These are phyloP conservation scores for Cladorhizidae sp. DNA, from an alignment of 37 sponge, comb jelly and placozoan genomes.

Conservation along the genomic window DNA sequence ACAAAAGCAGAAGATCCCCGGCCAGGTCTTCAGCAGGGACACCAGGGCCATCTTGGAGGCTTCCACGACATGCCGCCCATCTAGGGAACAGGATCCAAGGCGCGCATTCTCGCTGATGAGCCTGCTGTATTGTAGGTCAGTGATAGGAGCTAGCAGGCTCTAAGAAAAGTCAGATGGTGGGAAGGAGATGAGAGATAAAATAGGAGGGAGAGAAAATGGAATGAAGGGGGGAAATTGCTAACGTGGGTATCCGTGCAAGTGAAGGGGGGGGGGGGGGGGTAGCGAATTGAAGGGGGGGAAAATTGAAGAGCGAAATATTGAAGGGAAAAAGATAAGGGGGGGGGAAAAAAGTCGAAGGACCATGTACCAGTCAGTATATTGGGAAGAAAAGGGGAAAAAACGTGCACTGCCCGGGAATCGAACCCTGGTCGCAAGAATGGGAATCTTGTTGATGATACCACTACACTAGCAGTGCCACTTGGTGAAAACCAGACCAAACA, in stretches of 20 bases:
- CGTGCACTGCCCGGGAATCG: too few relatives aligned
- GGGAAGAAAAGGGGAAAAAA: too few relatives aligned
- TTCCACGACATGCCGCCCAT: slow-evolving; percentile 44
- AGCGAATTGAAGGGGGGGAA: too few relatives aligned
- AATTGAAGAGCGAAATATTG: too few relatives aligned
- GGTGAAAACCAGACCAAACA: background rate
- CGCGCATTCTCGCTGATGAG: background rate
- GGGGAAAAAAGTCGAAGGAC: slow-evolving; percentile 34
- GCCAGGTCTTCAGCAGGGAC: slow-evolving; percentile 71
- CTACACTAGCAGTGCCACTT: slow-evolving; percentile 97
- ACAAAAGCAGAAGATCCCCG: slow-evolving; percentile 57
- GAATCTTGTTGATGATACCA: slow-evolving; percentile 99
- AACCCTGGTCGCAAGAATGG: slow-evolving; percentile 99
- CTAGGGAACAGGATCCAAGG: background rate
- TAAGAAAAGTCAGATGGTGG: background rate
- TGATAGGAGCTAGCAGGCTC: slow-evolving; percentile 76
- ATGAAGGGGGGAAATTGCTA: too few relatives aligned
- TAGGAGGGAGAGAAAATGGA: background rate
- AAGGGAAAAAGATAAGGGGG: background rate
- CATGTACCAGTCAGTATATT: slow-evolving; percentile 72
- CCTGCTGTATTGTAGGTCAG: slow-evolving; percentile 69
- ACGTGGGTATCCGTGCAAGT: too few relatives aligned
- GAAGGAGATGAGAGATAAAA: background rate
- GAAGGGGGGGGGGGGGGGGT: too few relatives aligned
- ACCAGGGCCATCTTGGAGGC: slow-evolving; percentile 55